phyloP scores from a whole-genome alignment of 1,140 invertebrate genomes.

The Pseudachorutes palmiensis region DNA sequence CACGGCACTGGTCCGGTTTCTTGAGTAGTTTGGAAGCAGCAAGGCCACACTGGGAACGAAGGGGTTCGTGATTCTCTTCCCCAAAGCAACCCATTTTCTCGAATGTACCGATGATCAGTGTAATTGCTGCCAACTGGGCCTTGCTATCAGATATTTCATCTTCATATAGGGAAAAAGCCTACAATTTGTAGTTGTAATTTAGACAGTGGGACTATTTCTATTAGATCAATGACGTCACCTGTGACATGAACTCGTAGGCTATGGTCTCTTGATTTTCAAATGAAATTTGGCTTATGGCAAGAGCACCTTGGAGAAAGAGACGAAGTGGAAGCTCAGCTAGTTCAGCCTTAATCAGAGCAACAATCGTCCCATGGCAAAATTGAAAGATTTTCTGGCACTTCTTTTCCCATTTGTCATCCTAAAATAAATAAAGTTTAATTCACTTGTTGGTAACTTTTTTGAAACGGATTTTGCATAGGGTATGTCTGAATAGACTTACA shows the following conservation, averaged over 20 bases:
- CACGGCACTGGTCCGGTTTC: conserved; percentile 93
- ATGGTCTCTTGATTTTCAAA: conserved; percentile 94
- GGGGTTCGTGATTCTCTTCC: conserved; percentile 94
- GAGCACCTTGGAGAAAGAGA: conserved; percentile 87
- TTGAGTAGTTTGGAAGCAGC: conserved; percentile 92
- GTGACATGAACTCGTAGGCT: conserved; percentile 96
- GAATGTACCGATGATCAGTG: conserved; percentile 88
- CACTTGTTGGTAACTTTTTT: neutral
- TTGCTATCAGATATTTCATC: conserved; percentile 98
- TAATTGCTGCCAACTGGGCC: conserved; percentile 90
- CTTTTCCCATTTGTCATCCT: conserved; percentile 96
- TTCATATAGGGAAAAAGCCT: conserved; percentile 94
- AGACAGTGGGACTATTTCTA: neutral
- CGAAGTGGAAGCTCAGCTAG: conserved; percentile 84
- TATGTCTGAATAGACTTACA: no score
- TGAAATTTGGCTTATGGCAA: conserved; percentile 81
- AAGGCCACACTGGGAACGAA: conserved; percentile 86
- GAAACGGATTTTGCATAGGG: no score
- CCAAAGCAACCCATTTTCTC: conserved; percentile 89
- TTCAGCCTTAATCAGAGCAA: conserved; percentile 84
- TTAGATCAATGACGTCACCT: conserved; percentile 49
- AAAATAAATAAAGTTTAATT: conserved; percentile 25
- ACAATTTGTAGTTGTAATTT: neutral
- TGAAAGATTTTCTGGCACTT: conserved; percentile 98
- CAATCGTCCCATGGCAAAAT: conserved; percentile 93